These are phyloP conservation scores for Noctua pronuba DNA, from an alignment of 2,888 invertebrate genomes.

Conservation along the genomic window DNA sequence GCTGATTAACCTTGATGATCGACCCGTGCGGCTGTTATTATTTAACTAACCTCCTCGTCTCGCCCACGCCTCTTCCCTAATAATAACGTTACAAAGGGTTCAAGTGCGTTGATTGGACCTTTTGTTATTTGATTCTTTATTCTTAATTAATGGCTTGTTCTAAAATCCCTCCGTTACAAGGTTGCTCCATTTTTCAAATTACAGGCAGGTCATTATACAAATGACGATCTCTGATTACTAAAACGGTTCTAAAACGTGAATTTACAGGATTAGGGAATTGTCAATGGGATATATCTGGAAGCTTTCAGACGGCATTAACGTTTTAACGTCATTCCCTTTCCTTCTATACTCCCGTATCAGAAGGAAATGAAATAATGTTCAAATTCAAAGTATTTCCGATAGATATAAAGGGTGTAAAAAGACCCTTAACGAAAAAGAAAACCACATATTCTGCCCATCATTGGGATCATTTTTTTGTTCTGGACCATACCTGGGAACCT, in stretches of 20 bases:
- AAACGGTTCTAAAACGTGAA: neutral
- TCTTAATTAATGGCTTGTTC: constrained; percentile 21
- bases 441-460: too few relatives aligned
- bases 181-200: neutral
- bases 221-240: constrained; percentile 6
- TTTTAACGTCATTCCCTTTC: too few relatives aligned
- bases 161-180: neutral
- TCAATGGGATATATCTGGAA: neutral
- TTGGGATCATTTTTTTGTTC: too few relatives aligned
- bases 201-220: constrained; percentile 13
- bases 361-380: neutral
- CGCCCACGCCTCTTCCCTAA: constrained; percentile 1
- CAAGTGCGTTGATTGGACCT: neutral
- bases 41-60: neutral
- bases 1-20: neutral
- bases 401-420: too few relatives aligned
- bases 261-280: neutral
- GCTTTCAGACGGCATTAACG: neutral
- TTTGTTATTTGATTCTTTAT: constrained; percentile 3
- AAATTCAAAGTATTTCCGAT: neutral
- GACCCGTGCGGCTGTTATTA: neutral
- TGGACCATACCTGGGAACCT: too few relatives aligned
- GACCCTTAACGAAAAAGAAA: too few relatives aligned
- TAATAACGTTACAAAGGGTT: constrained; percentile 14
- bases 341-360: neutral